Percentiles rank a stretch among this genome's conserved stretches.
phyloP scores from a whole-genome alignment of 2,888 invertebrate genomes.

The Napeogenes sylphis region DNA sequence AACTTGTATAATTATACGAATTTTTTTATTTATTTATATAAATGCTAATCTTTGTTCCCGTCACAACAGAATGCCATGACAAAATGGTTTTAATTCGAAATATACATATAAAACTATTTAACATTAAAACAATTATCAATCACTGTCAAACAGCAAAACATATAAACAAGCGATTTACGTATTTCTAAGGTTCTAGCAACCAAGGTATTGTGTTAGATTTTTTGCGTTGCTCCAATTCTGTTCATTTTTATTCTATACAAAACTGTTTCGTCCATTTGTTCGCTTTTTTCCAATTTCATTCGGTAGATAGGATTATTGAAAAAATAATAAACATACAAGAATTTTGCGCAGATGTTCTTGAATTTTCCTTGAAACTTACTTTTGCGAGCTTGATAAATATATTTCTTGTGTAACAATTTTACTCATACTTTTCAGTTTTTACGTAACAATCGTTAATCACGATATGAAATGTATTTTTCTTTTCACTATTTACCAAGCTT shows the following conservation, averaged over 20 bases:
- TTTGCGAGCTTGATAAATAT: slow-evolving; percentile 1
- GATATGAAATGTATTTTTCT: slow-evolving; percentile 1
- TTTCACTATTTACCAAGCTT: background rate
- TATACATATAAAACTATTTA: too few species aligned
- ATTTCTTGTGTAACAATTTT: slow-evolving; percentile 2
- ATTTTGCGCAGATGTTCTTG: slow-evolving; percentile 3
- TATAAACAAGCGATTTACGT: slow-evolving; percentile 8
- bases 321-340: slow-evolving; percentile 1
- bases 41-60: background rate
- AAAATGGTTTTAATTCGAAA: slow-evolving; percentile 1
- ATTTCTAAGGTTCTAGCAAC: slow-evolving; percentile 23
- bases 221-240: slow-evolving; percentile 25
- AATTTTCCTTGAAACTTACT: slow-evolving; percentile 1
- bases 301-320: background rate
- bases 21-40: background rate
- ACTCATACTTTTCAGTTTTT: background rate
- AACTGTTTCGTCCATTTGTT: slow-evolving; percentile 1
- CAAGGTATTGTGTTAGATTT: slow-evolving; percentile 17
- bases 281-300: background rate
- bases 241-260: slow-evolving; percentile 22
- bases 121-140: background rate
- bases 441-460: background rate
- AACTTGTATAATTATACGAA: background rate
- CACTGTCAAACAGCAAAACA: too few species aligned
- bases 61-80: slow-evolving; percentile 6